These are phyloP conservation scores for Sterna hirundo DNA, from an alignment of 2,113 vertebrate species.

Conservation along the genomic window DNA sequence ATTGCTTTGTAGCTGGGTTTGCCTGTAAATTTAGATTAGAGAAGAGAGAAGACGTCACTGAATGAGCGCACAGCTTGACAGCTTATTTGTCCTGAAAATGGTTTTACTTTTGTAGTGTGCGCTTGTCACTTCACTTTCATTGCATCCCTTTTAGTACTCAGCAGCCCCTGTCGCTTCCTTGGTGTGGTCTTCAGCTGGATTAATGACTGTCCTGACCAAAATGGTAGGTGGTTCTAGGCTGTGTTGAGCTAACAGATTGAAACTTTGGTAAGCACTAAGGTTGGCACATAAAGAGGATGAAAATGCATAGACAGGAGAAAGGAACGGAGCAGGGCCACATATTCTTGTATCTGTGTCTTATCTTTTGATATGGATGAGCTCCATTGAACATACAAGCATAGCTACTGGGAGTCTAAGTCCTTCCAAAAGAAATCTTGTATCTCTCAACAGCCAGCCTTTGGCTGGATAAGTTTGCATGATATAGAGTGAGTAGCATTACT, in stretches of 20 bases:
- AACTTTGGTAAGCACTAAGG: not conserved
- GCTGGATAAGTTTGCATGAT: not conserved
- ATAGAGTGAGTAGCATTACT: fast-evolving
- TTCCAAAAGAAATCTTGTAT: not conserved
- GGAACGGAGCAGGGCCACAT: not conserved
- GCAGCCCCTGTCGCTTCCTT: not conserved
- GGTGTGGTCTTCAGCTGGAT: fast-evolving
- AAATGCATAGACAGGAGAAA: not conserved
- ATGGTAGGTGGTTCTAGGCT: not conserved
- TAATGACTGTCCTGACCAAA: not conserved
- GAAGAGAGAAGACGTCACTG: not conserved
- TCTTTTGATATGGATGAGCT: not conserved
- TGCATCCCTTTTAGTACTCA: not conserved
- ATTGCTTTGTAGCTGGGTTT: not conserved
- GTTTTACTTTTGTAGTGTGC: not conserved
- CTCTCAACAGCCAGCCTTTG: not conserved
- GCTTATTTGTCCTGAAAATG: not conserved
- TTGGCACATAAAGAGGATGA: not conserved
- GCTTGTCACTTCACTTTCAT: not conserved
- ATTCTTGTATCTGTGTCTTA: not conserved
- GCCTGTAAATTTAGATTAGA: not conserved
- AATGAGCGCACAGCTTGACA: not conserved
- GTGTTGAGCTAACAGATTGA: not conserved
- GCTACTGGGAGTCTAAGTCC: not conserved
- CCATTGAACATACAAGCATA: not conserved